Conservation (phyloP, 2,113 vertebrate genomes). For the Butorides virescens region DNA sequence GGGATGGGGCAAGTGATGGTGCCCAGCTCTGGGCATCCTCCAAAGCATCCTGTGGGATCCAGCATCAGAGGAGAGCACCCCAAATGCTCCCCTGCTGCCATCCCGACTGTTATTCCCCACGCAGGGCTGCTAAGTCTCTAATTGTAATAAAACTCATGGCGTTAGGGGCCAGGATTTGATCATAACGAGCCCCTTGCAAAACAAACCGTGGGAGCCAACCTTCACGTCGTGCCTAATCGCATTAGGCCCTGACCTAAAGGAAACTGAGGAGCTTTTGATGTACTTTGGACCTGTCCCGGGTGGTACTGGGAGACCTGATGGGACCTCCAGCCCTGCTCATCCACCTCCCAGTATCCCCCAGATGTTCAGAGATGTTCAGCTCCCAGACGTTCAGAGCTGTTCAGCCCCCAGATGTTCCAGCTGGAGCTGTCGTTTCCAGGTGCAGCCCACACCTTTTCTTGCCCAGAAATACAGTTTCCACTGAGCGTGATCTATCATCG, state of each 20-base stretch:
- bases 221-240: not conserved
- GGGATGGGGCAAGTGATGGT: accelerated
- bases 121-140: not conserved
- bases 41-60: not conserved
- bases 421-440: not conserved
- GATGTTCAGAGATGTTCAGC: not conserved
- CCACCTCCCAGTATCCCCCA: not conserved
- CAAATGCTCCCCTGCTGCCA: not conserved
- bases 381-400: not conserved
- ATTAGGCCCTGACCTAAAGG: not conserved
- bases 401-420: not conserved
- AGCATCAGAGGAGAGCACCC: not conserved
- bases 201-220: not conserved
- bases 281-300: not conserved
- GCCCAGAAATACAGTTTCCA: not conserved
- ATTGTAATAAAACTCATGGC: not conserved
- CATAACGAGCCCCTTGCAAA: not conserved
- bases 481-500: accelerated
- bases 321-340: accelerated
- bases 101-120: not conserved
- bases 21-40: accelerated
- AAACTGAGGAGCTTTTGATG: not conserved
- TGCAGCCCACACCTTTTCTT: not conserved
- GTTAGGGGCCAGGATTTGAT: not conserved
- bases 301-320: accelerated